phyloP scores from a whole-genome alignment of 2,888 invertebrate species.

The Troides aeacus region DNA sequence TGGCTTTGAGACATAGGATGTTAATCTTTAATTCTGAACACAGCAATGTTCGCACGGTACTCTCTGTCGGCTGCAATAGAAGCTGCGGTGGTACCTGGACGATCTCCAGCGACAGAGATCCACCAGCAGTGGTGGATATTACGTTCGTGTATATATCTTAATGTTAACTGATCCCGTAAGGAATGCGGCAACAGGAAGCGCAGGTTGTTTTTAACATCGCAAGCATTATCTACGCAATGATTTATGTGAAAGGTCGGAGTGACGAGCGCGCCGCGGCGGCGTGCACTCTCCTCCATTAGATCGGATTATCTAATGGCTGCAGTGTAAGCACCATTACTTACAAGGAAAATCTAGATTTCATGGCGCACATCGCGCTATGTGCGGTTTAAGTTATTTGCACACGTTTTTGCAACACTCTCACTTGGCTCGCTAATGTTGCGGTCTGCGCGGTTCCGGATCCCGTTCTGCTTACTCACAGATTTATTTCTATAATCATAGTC shows the following conservation, averaged over 20 bases:
- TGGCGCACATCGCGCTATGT: background rate
- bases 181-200: slow-evolving; percentile 11
- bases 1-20: no score
- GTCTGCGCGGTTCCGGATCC: no score
- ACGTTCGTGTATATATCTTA: no score
- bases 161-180: background rate
- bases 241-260: slow-evolving; percentile 17
- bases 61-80: no score
- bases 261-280: slow-evolving; percentile 6
- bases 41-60: no score
- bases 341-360: slow-evolving; percentile 20
- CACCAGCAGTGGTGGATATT: no score
- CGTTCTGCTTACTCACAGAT: no score
- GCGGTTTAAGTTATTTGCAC: background rate
- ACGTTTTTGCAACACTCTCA: slow-evolving; percentile 14
- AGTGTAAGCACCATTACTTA: slow-evolving; percentile 17
- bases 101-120: no score
- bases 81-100: no score
- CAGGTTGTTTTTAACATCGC: slow-evolving; percentile 18
- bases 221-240: slow-evolving; percentile 20
- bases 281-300: slow-evolving; percentile 13
- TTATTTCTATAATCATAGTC: no score
- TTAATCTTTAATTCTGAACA: no score
- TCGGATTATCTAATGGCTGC: slow-evolving; percentile 11
- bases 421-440: slow-evolving; percentile 3